These are phyloP conservation scores for Chloropsis hardwickii DNA, from an alignment of 2,113 vertebrate species.

Conservation along the genomic window DNA sequence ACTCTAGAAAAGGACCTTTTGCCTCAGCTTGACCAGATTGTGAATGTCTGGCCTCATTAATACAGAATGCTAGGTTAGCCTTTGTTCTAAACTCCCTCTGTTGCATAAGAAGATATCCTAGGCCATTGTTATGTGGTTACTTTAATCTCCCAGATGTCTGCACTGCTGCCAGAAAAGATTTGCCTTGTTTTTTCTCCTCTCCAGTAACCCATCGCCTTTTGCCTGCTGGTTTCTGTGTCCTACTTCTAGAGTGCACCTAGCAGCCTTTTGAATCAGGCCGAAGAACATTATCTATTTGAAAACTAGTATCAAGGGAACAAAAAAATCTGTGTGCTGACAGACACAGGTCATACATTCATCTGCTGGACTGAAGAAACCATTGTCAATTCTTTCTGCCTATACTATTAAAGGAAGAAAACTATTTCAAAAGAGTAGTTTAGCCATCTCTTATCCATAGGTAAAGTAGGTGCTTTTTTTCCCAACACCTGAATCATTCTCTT, in stretches of 20 bases:
- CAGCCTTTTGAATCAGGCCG: background rate
- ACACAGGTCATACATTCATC: accelerated
- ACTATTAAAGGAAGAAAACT: background rate
- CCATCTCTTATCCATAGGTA: background rate
- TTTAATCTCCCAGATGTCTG: background rate
- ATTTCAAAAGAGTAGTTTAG: background rate
- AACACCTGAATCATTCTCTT: background rate
- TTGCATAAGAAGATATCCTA: background rate
- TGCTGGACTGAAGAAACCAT: background rate
- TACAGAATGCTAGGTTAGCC: background rate
- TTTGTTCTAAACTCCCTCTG: background rate
- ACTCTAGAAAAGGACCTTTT: background rate
- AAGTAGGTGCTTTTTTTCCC: background rate
- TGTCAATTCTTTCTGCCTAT: background rate
- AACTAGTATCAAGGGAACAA: background rate
- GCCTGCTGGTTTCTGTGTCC: background rate
- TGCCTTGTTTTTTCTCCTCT: background rate
- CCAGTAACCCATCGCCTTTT: background rate
- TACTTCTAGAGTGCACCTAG: background rate
- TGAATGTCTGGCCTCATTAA: background rate
- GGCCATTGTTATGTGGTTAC: background rate
- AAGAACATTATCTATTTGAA: background rate
- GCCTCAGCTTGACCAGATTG: background rate
- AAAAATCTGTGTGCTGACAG: background rate
- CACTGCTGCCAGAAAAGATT: background rate